Evolutionary conservation across 2,113 vertebrate species (phyloP), one percentile per base, ranked within the genome.

Genomic region (Gnathonemus echidnorhynchus): DNA sequence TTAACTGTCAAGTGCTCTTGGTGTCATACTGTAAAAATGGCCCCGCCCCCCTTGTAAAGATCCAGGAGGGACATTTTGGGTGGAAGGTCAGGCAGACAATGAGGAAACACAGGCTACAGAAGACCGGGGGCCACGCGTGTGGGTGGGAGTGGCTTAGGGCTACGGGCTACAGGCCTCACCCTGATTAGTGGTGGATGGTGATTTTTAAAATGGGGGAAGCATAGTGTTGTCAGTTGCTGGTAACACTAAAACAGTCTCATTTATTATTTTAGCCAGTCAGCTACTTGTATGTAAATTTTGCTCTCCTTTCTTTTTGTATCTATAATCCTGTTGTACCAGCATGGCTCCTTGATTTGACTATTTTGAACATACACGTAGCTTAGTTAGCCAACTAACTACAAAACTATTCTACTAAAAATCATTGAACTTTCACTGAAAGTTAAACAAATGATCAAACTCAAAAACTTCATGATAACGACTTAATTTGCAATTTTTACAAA

Each of bases 41-140:
- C 94, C 95, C 94, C 93, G 93, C 93, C 95, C 94, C 92, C 7
- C 95, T 94, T 92, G 93, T 93, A 92, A 94, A 91, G 91, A 92
- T 93, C 91, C 66, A 45, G 92, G 92, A 93, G 93, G 95, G 94
- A 92, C 94, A 95, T 35, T 53, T 52, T 62, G 42, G 52, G 50
- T 86, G 80, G 49, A 45, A 85, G 62, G 77, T 46, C 45, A 89
- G 48, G 58, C 53, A 19, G 46, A n/a, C 46, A 80, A 7, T 46
- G 31, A 89, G 35, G 52, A 85, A 85, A 85, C 24, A 42, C 53
- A 58, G 52, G 35, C 52, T 8, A 31, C 49, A 52, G 19, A 10
- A 42, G 93, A 95, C 93, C 89, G 45, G 91, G 49, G 17, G n/a
- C 50, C 45, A 31, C 15, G 62, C 11, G 13, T 15, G 13, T 10